These are phyloP conservation scores for Sclerurus mexicanus DNA, from an alignment of 2,113 vertebrate species.

Conservation along the genomic window DNA sequence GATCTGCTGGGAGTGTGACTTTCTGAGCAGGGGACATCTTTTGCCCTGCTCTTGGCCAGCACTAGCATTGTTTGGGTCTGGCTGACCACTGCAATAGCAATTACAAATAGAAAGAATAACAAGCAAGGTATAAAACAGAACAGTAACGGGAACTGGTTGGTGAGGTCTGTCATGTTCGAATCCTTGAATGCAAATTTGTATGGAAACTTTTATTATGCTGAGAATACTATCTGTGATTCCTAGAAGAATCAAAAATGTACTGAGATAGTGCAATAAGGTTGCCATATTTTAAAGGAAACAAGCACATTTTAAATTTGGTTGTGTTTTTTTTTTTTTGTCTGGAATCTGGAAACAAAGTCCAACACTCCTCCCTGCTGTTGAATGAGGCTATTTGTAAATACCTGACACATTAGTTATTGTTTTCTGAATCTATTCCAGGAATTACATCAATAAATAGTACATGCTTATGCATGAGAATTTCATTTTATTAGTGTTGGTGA, in stretches of 20 bases:
- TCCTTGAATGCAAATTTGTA: neutral
- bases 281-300: neutral
- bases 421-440: slow-evolving; percentile 38
- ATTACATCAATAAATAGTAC: slow-evolving; percentile 9
- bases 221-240: neutral
- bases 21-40: neutral
- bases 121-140: fast-evolving
- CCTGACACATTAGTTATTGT: neutral
- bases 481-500: neutral
- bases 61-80: neutral
- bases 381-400: slow-evolving; percentile 5
- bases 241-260: neutral
- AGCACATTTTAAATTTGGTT: neutral
- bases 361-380: neutral
- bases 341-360: slow-evolving; percentile 2
- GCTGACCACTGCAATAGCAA: neutral
- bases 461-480: neutral
- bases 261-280: neutral
- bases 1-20: neutral
- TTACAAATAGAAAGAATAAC: neutral
- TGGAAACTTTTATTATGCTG: neutral
- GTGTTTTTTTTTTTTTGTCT: neutral
- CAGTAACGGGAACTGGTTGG: neutral
- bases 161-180: neutral
- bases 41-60: neutral